Evolutionary conservation across 2,797 vertebrate genomes (phyloP).

Genomic region (Linurgus olivaceus): DNA sequence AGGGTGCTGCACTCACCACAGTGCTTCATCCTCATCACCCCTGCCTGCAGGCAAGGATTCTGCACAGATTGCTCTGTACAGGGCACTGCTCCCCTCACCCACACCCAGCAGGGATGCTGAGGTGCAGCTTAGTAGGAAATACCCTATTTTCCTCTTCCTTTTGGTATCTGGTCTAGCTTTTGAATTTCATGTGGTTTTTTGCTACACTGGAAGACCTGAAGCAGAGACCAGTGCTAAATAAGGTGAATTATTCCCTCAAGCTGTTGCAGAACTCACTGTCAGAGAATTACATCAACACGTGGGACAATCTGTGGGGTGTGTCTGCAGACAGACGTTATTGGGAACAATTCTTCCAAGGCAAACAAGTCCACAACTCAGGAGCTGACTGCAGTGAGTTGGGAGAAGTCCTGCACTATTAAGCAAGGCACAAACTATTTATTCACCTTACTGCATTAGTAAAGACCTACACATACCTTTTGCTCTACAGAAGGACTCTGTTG

Average conservation of each 20-base stretch:
- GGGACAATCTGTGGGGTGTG: background rate
- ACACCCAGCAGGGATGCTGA: background rate
- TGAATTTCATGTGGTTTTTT: background rate
- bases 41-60: background rate
- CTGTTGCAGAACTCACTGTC: background rate
- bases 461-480: background rate
- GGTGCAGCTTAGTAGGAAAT: background rate
- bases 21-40: background rate
- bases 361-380: background rate
- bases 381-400: background rate
- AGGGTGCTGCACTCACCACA: background rate
- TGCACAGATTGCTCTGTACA: rapidly evolving
- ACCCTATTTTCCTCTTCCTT: background rate
- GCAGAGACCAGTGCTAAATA: background rate
- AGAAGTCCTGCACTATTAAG: background rate
- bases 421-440: background rate
- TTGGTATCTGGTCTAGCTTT: background rate
- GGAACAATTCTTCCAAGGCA: background rate
- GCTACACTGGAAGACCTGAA: background rate
- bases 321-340: background rate
- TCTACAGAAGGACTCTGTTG: background rate
- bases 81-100: background rate
- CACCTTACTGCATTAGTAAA: background rate
- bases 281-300: background rate
- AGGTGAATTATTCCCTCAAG: background rate